These are phyloP conservation scores for Galerucella calmariensis DNA, from an alignment of 2,888 invertebrate species.

Conservation along the genomic window DNA sequence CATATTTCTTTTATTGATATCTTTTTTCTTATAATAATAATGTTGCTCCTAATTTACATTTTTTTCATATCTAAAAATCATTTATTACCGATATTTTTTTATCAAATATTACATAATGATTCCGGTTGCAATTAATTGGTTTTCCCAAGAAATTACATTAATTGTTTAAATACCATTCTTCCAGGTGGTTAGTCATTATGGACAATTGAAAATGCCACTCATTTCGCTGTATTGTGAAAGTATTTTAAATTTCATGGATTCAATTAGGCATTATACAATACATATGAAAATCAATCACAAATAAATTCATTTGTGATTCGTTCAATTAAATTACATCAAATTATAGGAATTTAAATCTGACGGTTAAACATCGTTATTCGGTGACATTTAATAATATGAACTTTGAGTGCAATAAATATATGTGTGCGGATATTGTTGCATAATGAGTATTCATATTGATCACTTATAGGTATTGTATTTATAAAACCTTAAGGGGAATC, in stretches of 20 bases:
- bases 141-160: not conserved
- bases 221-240: not conserved
- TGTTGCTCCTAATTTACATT: too few species aligned
- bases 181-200: not conserved
- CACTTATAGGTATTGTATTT: too few species aligned
- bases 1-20: too few species aligned
- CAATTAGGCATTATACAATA: slow-evolving; percentile 1
- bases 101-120: too few species aligned
- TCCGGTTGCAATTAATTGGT: not conserved
- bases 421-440: not conserved
- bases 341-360: not conserved
- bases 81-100: too few species aligned
- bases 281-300: not conserved
- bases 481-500: too few species aligned
- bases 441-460: not conserved
- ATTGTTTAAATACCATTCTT: not conserved
- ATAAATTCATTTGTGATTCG: not conserved
- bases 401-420: not conserved
- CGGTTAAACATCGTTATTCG: not conserved
- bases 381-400: not conserved
- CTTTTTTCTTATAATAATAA: too few species aligned
- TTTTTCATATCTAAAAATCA: too few species aligned
- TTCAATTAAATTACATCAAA: not conserved
- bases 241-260: not conserved
- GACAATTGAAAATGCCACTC: not conserved